Evolutionary conservation across 2,888 invertebrate species (phyloP).

Genomic region (Pseudolycoriella hygida): DNA sequence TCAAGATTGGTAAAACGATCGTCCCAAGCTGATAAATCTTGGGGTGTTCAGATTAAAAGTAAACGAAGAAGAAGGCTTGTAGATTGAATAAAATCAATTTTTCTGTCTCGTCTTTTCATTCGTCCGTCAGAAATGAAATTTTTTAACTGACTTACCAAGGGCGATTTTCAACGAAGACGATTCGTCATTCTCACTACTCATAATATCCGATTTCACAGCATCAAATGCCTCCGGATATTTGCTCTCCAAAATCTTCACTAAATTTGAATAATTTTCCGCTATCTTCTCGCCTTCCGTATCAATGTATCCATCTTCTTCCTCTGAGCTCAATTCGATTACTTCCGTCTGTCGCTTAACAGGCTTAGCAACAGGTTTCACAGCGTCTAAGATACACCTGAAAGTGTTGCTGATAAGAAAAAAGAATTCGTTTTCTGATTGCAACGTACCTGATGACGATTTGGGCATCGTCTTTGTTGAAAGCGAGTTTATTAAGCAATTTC

Average conservation of each 20-base stretch:
- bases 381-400: slow-evolving; percentile 33
- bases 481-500: slow-evolving; percentile 39
- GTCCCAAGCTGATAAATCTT: no score
- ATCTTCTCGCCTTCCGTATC: slow-evolving; percentile 15
- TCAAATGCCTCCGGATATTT: slow-evolving; percentile 59
- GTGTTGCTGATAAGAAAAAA: background rate
- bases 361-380: slow-evolving; percentile 14
- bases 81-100: background rate
- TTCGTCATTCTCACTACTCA: slow-evolving; percentile 16
- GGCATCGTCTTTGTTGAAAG: slow-evolving; percentile 36
- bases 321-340: slow-evolving; percentile 16
- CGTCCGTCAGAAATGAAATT: no score
- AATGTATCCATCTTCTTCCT: slow-evolving; percentile 23
- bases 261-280: slow-evolving; percentile 28
- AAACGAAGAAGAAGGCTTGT: no score
- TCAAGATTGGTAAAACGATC: no score
- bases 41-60: no score
- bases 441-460: slow-evolving; percentile 36
- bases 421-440: background rate
- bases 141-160: no score
- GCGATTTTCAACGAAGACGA: slow-evolving; percentile 25
- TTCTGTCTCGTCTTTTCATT: background rate
- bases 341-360: background rate
- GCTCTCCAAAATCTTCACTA: slow-evolving; percentile 43
- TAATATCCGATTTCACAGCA: slow-evolving; percentile 39